Percentiles rank a stretch among this genome's conserved stretches.
phyloP scores from a whole-genome alignment of 2,113 vertebrate species.

The Charina bottae region DNA sequence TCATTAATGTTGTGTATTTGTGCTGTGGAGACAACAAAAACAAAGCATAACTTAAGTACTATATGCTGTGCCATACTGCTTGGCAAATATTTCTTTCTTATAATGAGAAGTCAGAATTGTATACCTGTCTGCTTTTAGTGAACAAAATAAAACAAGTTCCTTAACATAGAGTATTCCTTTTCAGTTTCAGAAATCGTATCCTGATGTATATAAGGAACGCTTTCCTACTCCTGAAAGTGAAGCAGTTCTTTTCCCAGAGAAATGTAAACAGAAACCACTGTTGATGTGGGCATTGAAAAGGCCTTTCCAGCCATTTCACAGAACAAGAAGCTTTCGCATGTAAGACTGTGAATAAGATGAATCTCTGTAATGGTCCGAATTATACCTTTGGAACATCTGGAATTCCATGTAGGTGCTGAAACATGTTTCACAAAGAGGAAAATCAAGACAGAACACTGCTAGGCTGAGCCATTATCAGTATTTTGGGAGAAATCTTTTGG shows the following conservation, averaged over 20 bases:
- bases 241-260: conserved; percentile 79
- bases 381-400: conserved; percentile 25
- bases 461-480: conserved; percentile 64
- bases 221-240: conserved; percentile 85
- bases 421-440: conserved; percentile 10
- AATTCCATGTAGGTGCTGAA: conserved; percentile 19
- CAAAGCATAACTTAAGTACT: not conserved
- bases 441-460: conserved; percentile 19
- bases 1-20: not conserved
- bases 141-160: not conserved
- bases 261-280: conserved; percentile 75
- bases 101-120: not conserved
- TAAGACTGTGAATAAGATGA: conserved; percentile 50
- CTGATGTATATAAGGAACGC: conserved; percentile 80
- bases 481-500: conserved; percentile 40
- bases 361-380: not conserved
- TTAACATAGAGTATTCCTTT: not conserved
- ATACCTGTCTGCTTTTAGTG: not conserved
- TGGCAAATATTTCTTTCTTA: not conserved
- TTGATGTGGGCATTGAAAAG: conserved; percentile 81
- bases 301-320: conserved; percentile 86
- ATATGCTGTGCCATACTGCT: not conserved
- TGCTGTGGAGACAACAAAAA: not conserved
- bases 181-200: conserved; percentile 89
- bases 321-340: conserved; percentile 87